A percentile compares a stretch with the other conserved stretches of the same genome.
Evolutionary conservation across 2,888 invertebrate species (phyloP).

Genomic region (Oscheius onirici): DNA sequence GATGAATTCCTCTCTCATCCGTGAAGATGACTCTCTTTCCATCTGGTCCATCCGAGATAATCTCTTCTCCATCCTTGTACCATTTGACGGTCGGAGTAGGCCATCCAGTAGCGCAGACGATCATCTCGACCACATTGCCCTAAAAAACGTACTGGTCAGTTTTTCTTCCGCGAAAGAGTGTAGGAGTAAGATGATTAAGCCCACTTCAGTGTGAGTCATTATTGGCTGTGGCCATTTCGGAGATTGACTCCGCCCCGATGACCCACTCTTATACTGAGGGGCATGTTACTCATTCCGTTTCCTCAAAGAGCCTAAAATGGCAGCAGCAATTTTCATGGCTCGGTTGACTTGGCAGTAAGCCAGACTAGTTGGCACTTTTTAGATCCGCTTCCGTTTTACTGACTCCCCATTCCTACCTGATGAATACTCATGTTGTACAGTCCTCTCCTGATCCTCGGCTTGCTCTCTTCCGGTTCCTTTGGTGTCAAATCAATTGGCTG

Average conservation of each 20-base stretch:
- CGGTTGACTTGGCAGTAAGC: not conserved
- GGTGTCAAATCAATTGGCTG: conserved; percentile 36
- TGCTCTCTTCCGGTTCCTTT: conserved; percentile 64
- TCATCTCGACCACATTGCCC: conserved; percentile 72
- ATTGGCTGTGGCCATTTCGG: conserved; percentile 6
- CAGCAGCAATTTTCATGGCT: not conserved
- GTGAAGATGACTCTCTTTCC: conserved; percentile 65
- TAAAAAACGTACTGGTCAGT: conserved; percentile 36
- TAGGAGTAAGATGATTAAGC: conserved; percentile 9
- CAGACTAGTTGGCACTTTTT: not conserved
- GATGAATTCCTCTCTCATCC: conserved; percentile 70
- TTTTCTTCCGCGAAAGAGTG: not conserved
- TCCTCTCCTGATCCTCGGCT: conserved; percentile 70
- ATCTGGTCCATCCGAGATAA: conserved; percentile 63
- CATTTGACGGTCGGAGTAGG: conserved; percentile 73
- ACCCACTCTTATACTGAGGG: not conserved
- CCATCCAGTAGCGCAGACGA: conserved; percentile 72
- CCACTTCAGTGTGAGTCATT: not conserved
- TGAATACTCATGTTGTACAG: conserved; percentile 70
- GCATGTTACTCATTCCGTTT: not conserved
- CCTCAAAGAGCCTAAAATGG: conserved; percentile 4
- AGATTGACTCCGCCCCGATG: conserved; percentile 9
- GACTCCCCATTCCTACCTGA: conserved; percentile 38
- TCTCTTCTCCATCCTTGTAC: conserved; percentile 70
- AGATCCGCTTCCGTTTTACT: not conserved